phyloP scores from a whole-genome alignment of 2,888 invertebrate genomes.

The Chalcosyrphus nemorum region DNA sequence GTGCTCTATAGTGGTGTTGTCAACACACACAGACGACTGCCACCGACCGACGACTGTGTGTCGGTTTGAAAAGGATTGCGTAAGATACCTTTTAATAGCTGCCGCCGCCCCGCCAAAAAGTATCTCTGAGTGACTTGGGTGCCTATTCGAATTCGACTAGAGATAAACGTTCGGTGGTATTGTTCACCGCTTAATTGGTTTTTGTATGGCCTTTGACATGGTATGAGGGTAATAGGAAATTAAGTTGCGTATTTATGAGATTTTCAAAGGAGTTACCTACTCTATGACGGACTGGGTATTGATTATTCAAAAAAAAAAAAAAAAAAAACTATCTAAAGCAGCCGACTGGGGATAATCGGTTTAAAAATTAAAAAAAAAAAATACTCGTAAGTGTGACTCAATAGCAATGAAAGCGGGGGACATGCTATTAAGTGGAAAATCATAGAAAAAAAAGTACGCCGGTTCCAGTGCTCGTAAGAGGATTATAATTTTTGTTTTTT shows the following conservation, averaged over 20 bases:
- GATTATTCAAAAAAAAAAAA: slow-evolving; percentile 28
- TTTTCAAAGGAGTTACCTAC: not conserved
- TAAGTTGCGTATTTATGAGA: slow-evolving; percentile 52
- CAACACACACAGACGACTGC: slow-evolving; percentile 37
- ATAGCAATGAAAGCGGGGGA: slow-evolving; percentile 6
- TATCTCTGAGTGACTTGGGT: slow-evolving; percentile 25
- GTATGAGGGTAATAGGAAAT: slow-evolving; percentile 27
- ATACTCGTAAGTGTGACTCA: no score
- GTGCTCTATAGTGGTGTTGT: slow-evolving; percentile 12
- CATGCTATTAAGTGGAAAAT: not conserved
- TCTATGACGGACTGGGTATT: not conserved
- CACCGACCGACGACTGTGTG: slow-evolving; percentile 1
- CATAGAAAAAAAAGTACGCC: not conserved
- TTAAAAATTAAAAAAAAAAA: no score
- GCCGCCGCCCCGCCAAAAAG: not conserved
- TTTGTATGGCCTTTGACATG: slow-evolving; percentile 60
- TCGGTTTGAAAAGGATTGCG: slow-evolving; percentile 34
- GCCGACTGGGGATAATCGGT: slow-evolving; percentile 48
- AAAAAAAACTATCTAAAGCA: slow-evolving; percentile 26
- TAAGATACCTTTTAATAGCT: slow-evolving; percentile 38
- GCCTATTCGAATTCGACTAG: not conserved
- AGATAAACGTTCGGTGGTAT: not conserved
- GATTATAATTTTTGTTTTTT: slow-evolving; percentile 39
- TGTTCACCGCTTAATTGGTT: slow-evolving; percentile 54
- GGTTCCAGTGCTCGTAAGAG: slow-evolving; percentile 20